Base-by-base conservation (phyloP, 2,113 vertebrate genomes). In the Semnornis frantzii region DNA sequence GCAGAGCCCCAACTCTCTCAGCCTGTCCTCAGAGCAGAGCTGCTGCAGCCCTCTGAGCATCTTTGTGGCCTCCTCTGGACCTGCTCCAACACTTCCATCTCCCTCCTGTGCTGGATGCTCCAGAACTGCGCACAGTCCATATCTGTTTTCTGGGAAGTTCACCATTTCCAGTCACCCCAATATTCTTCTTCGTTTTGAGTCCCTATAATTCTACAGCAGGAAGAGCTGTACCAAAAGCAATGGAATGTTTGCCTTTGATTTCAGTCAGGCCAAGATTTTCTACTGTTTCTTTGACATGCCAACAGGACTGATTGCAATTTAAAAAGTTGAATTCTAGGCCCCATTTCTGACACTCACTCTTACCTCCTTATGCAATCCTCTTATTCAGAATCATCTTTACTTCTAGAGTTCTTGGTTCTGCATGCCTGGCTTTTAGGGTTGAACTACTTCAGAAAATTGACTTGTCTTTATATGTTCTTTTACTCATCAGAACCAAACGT, bases 121-220 rank as follows among this genome's bases (percentile, higher is more conserved):
- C n/a, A n/a, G n/a, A n/a, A n/a, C n/a, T n/a, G n/a, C n/a, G n/a
- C n/a, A n/a, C n/a, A n/a, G n/a, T 8, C 20, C 69, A 42, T 79
- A 80, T 69, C 37, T 69, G 65, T 91, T 83, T 94, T 83, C 72
- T 88, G 54, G 48, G 76, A 93, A 89, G 65, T 72, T 72, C 48
- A 91, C 27, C 58, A 68, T 81, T 81, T 91, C 48, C 85, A 81
- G 33, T 71, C 42, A 52, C 65, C 85, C 68, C 54, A 89, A 46
- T 57, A 74, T 74, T 91, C 48, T 34, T 91, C 78, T 33, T 75
- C 34, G 57, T 37, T 83, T 54, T 28, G 65, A 81, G 62, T 72
- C 48, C 50, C 60, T 90, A 74, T 91, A 94, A 90, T 83, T 85
- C 44, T 83, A 46, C 12, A 57, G 37, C 7, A n/a, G 59, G 72